Percentiles rank a stretch among this genome's conserved stretches.
Evolutionary conservation across 2,888 invertebrate genomes (phyloP).

Genomic region (Gordius sp.): DNA sequence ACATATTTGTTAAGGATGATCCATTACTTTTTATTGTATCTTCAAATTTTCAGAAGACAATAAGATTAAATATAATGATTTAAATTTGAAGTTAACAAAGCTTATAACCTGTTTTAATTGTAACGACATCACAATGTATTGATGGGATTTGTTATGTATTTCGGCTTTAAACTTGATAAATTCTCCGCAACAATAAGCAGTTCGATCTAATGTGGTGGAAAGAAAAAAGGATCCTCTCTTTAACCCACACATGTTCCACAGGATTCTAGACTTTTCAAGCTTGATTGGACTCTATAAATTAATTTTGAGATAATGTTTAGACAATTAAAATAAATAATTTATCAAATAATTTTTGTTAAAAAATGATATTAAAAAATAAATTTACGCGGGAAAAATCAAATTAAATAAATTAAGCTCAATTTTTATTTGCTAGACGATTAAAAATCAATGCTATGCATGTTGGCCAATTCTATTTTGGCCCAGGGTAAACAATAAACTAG

Average conservation of each 20-base stretch:
- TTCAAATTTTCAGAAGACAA: background rate
- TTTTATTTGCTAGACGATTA: too few species aligned
- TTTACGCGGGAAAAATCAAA: too few species aligned
- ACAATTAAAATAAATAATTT: too few species aligned
- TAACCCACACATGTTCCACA: constrained; percentile 26
- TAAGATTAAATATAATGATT: too few species aligned
- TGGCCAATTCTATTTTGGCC: too few species aligned
- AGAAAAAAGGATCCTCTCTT: constrained; percentile 41
- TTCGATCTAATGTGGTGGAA: constrained; percentile 41
- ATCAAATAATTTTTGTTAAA: too few species aligned
- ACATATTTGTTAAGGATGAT: too few species aligned
- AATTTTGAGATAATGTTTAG: too few species aligned
- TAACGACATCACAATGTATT: constrained; percentile 36
- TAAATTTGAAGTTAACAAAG: constrained; percentile 5
- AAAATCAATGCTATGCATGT: too few species aligned
- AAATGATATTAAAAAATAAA: too few species aligned
- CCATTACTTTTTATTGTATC: background rate
- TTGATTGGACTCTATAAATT: background rate
- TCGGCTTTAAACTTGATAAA: constrained; percentile 42
- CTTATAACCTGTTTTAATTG: constrained; percentile 34
- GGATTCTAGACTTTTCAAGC: constrained; percentile 33
- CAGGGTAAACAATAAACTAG: too few species aligned
- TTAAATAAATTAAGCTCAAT: too few species aligned
- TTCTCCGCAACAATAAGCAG: constrained; percentile 48
- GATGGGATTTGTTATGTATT: constrained; percentile 42